Evolutionary conservation across 2,888 invertebrate species (phyloP).

Genomic region (Zeuzera pyrina): DNA sequence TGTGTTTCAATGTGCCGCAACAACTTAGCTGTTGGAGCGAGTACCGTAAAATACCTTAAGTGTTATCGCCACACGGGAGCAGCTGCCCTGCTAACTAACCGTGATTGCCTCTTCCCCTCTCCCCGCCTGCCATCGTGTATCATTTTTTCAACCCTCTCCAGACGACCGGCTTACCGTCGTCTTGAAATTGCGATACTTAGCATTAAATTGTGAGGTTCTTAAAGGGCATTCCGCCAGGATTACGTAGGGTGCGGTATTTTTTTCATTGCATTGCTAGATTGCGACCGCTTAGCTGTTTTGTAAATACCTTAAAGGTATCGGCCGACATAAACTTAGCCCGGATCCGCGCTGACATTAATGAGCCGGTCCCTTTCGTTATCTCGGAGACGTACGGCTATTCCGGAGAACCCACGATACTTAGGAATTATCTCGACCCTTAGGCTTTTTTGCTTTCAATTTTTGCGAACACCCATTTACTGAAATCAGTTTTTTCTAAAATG

Average conservation of each 20-base stretch:
- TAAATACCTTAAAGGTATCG: constrained; percentile 69
- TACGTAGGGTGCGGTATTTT: constrained; percentile 45
- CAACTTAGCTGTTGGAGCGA: constrained; percentile 22
- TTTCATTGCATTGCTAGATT: constrained; percentile 52
- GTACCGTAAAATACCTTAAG: constrained; percentile 46
- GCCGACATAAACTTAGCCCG: constrained; percentile 51
- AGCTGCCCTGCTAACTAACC: constrained; percentile 60
- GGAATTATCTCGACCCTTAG: constrained; percentile 36
- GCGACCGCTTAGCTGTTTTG: constrained; percentile 55
- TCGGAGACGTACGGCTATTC: constrained; percentile 57
- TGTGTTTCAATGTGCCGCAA: constrained; percentile 29
- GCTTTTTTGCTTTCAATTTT: constrained; percentile 36
- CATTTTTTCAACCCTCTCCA: constrained; percentile 62
- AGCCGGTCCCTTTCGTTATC: constrained; percentile 61
- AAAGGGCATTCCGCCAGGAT: constrained; percentile 56
- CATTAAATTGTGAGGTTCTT: constrained; percentile 66
- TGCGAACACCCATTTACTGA: constrained; percentile 36
- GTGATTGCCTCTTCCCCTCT: constrained; percentile 38
- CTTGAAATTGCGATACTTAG: constrained; percentile 66
- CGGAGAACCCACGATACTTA: constrained; percentile 42
- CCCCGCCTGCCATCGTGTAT: constrained; percentile 35
- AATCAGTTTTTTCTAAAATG: constrained; percentile 34
- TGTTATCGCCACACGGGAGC: constrained; percentile 41
- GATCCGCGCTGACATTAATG: constrained; percentile 63
- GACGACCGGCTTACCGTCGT: constrained; percentile 43